Conservation (phyloP, 2,113 vertebrate genomes). For the Paralichthys olivaceus region DNA sequence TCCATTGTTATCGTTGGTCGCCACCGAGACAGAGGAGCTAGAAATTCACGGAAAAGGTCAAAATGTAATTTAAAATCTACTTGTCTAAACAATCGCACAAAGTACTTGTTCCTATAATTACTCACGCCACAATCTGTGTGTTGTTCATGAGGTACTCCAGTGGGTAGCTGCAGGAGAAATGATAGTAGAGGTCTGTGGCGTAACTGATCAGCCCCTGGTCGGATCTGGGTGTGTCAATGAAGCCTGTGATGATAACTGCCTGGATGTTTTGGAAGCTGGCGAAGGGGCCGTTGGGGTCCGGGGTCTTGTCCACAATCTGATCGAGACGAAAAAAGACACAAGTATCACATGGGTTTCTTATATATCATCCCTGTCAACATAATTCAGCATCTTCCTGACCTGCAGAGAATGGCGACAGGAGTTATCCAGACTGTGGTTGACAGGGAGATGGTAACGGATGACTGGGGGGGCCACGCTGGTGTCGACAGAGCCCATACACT, state of each 20-base stretch:
- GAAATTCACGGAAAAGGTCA: not conserved
- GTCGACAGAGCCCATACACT: slow-evolving; percentile 76
- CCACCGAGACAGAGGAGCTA: slow-evolving; percentile 84
- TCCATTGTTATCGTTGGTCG: slow-evolving; percentile 81
- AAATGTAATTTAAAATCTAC: not conserved
- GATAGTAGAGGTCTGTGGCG: slow-evolving; percentile 84
- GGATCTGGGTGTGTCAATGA: slow-evolving; percentile 75
- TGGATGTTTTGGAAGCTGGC: slow-evolving; percentile 79
- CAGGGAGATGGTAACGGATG: slow-evolving; percentile 77
- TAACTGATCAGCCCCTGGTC: slow-evolving; percentile 80
- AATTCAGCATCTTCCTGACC: slow-evolving; percentile 54
- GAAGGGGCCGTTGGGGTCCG: slow-evolving; percentile 74
- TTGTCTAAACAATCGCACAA: not conserved
- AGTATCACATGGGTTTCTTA: not conserved
- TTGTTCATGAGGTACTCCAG: slow-evolving; percentile 85
- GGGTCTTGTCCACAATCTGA: slow-evolving; percentile 80
- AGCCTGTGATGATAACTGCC: slow-evolving; percentile 81
- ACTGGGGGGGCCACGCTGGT: slow-evolving; percentile 73
- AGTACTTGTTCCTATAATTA: slow-evolving; percentile 10
- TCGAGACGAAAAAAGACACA: not conserved
- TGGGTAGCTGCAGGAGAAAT: slow-evolving; percentile 85
- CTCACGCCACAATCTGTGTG: slow-evolving; percentile 81
- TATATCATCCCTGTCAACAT: not conserved
- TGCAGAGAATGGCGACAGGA: slow-evolving; percentile 80
- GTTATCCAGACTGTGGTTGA: slow-evolving; percentile 79